phyloP scores from a whole-genome alignment of 2,113 vertebrate genomes.

The Myodes glareolus region DNA sequence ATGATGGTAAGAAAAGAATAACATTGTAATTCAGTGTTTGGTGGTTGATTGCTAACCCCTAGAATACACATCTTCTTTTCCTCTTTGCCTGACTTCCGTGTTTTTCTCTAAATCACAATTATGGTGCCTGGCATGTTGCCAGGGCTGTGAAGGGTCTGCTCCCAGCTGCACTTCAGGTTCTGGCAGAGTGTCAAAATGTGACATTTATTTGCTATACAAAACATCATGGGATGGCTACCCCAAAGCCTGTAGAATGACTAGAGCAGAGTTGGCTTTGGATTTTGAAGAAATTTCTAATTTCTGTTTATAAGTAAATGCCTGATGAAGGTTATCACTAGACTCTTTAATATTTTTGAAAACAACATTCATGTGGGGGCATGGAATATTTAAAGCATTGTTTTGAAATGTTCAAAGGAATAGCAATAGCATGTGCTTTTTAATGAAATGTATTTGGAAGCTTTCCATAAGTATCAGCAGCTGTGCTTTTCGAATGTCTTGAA shows the following conservation, averaged over 20 bases:
- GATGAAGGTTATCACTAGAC: conserved; percentile 36
- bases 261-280: conserved; percentile 27
- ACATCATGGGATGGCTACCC: conserved; percentile 27
- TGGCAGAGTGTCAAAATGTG: conserved; percentile 75
- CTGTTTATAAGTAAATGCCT: conserved; percentile 49
- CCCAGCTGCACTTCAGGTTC: conserved; percentile 76
- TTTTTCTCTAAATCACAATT: conserved; percentile 65
- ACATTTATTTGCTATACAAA: conserved; percentile 50
- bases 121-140: conserved; percentile 65
- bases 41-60: conserved; percentile 65
- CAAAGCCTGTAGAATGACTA: conserved; percentile 10
- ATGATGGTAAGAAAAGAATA: conserved; percentile 57
- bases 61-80: conserved; percentile 45
- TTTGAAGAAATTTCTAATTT: conserved; percentile 67
- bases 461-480: conserved; percentile 75
- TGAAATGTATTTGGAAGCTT: conserved; percentile 77
- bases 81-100: background rate
- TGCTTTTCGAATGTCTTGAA: conserved; percentile 73
- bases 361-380: conserved; percentile 55
- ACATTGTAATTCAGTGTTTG: conserved; percentile 71
- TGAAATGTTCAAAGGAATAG: conserved; percentile 70
- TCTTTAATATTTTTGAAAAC: conserved; percentile 63
- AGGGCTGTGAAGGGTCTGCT: conserved; percentile 71
- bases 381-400: conserved; percentile 75
- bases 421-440: conserved; percentile 74